Evolutionary conservation across 2,113 vertebrate genomes (phyloP).

Genomic region (Chloebia gouldiae): DNA sequence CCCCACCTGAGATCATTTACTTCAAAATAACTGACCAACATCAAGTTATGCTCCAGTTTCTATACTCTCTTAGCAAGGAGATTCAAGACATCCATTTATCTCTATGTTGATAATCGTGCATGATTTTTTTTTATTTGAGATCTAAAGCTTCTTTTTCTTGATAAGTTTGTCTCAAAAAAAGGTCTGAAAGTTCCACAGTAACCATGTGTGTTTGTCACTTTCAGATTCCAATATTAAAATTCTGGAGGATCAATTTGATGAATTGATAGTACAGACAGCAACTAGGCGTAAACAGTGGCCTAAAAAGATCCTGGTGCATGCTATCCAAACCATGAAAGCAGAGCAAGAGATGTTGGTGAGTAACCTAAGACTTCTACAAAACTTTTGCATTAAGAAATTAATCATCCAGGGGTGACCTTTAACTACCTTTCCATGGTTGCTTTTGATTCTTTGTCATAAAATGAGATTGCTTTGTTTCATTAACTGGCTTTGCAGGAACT

Average conservation of each 20-base stretch:
- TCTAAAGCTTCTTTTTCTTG: neutral
- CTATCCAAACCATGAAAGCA: conserved; percentile 80
- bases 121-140: neutral
- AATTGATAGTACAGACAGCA: conserved; percentile 82
- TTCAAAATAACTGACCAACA: neutral
- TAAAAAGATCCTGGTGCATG: conserved; percentile 80
- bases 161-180: neutral
- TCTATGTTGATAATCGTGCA: neutral
- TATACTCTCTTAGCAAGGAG: neutral
- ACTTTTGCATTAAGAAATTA: neutral
- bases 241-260: conserved; percentile 87
- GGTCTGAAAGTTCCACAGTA: neutral
- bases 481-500: neutral
- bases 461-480: neutral
- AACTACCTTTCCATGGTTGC: neutral
- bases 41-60: neutral
- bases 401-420: neutral
- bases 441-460: neutral
- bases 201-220: conserved; percentile 4
- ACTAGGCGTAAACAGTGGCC: conserved; percentile 83
- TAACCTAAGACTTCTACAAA: neutral
- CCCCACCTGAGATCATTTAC: fast-evolving
- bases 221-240: conserved; percentile 70
- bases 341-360: conserved; percentile 88
- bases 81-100: neutral